Conservation (phyloP, 1,140 invertebrate species). For the Teleogryllus occipitalis region DNA sequence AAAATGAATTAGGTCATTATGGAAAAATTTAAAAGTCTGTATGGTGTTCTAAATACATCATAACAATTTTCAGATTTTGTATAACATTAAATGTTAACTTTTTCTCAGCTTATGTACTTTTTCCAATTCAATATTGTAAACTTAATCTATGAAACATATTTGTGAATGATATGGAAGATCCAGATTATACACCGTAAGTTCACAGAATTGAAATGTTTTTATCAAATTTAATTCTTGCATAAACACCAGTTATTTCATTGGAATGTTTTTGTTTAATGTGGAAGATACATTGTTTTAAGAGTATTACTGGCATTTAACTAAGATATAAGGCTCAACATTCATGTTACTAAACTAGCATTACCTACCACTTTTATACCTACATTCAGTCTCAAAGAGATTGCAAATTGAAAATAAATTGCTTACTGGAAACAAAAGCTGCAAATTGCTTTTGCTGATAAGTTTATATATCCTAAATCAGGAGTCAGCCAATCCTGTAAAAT, state of each 20-base stretch:
- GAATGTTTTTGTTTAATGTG: neutral
- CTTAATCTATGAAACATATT: neutral
- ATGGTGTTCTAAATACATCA: no score
- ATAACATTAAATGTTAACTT: no score
- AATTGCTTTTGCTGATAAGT: neutral
- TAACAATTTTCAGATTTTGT: no score
- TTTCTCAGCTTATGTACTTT: no score
- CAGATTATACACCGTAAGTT: neutral
- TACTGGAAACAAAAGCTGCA: neutral
- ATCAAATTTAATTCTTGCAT: neutral
- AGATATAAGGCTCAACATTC: neutral
- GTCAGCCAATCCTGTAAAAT: no score
- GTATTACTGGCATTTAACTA: neutral
- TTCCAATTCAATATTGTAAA: no score
- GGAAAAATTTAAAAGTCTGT: no score
- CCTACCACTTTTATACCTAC: neutral
- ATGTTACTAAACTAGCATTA: neutral
- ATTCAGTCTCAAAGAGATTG: conserved; percentile 1
- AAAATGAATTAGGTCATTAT: no score
- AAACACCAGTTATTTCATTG: neutral
- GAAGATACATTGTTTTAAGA: neutral
- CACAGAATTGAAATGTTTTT: neutral
- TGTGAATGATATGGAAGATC: neutral
- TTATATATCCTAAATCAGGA: neutral
- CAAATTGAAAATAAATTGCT: neutral